Base-by-base conservation (phyloP, 2,888 invertebrate genomes). In the Dicyrtoma fusca region DNA sequence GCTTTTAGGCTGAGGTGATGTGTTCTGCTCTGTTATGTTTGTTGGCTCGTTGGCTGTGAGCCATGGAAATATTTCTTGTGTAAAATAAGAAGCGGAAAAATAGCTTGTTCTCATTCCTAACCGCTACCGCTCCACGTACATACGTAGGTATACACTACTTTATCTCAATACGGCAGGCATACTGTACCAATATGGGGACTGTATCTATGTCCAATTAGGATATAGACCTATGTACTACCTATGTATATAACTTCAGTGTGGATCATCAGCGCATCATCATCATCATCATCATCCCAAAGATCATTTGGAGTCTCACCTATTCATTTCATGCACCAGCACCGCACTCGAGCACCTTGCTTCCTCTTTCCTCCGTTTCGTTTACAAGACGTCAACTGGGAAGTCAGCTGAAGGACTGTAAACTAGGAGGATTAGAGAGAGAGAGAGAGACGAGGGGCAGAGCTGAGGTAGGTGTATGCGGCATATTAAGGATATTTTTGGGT, bases 241-340 rank as follows among this genome's bases (percentile, higher is more conserved):
- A 34, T 8, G 8, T 34, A 34, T 34, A 34, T 34, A 34, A 34
- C 34, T 5, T n/a, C 34, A 8, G 34, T 34, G 34, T 34, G 34
- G 34, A 34, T 34, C 34, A 34, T 34, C 34, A 34, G 34, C 34
- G 34, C 34, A 34, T 34, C 34, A 34, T 34, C 34, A 53, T 53
- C 42, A 57, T n/a, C 57, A 34, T 34, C 8, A 34, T 34, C 34
- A 34, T 34, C 34, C 3, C 34, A 23, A 13, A n/a, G 47, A 72
- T 72, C 72, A 73, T 61, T 59, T 69, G 49, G 59, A 64, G 57
- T 69, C 70, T 70, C 73, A 70, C 70, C 73, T 73, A 65, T 61
- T 66, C 62, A 44, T 53, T 51, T 61, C 59, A 44, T 45, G 45
- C 26, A 53, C 55, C 47, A 23, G 64, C 34, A 34, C 47, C 65